Conservation (phyloP, 2,797 vertebrate species). For the Microctenopoma steveboyesi region DNA sequence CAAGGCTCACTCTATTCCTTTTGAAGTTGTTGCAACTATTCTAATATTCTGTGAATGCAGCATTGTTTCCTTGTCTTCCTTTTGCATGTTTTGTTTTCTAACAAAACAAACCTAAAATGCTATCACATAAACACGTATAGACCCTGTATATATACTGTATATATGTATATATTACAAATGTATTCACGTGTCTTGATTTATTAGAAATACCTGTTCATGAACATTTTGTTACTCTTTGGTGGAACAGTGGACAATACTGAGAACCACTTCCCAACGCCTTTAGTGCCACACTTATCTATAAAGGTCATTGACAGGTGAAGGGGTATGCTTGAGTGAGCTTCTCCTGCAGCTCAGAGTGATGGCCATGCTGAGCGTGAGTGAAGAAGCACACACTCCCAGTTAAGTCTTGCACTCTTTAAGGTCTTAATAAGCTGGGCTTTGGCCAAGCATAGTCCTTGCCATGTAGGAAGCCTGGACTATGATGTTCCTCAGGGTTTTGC, state of each 20-base stretch:
- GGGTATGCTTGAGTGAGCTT: constrained; percentile 53
- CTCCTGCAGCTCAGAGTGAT: constrained; percentile 44
- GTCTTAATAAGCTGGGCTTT: constrained; percentile 52
- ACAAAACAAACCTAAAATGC: constrained; percentile 1
- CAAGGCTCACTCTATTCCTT: background rate
- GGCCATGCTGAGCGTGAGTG: constrained; percentile 51
- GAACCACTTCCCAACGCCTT: constrained; percentile 27
- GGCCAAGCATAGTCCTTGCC: constrained; percentile 35
- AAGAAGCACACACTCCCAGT: constrained; percentile 44
- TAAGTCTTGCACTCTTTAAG: constrained; percentile 31
- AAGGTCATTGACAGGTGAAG: constrained; percentile 58
- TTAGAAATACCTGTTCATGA: background rate
- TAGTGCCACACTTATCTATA: constrained; percentile 34
- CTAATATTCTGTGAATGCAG: constrained; percentile 15
- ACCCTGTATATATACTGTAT: background rate
- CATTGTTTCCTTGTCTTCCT: constrained; percentile 14
- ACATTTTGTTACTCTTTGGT: background rate
- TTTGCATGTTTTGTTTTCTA: constrained; percentile 24
- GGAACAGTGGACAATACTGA: constrained; percentile 12
- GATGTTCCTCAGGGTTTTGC: constrained; percentile 32
- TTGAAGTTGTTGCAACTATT: constrained; percentile 22
- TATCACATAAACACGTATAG: background rate
- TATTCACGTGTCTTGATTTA: background rate
- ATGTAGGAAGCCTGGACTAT: constrained; percentile 4
- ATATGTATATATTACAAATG: background rate